These are phyloP conservation scores for Ceyx melanurus DNA, from an alignment of 2,113 vertebrate species.

Conservation along the genomic window DNA sequence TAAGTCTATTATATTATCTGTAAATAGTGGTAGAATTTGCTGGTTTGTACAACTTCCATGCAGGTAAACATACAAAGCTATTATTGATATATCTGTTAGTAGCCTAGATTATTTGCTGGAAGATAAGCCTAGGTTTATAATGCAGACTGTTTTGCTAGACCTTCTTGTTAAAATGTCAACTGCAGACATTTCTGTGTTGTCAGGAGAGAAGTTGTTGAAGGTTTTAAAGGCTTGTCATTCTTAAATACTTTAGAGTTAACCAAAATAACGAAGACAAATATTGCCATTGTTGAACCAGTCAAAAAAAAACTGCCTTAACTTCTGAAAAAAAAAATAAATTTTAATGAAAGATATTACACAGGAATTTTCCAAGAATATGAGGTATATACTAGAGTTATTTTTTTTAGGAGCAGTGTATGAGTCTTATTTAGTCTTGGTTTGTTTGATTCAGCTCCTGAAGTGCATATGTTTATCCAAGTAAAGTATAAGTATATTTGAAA, in stretches of 20 bases:
- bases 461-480: not conserved
- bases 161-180: constrained; percentile 50
- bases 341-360: not conserved
- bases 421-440: not conserved
- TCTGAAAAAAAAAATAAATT: not conserved
- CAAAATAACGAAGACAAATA: not conserved
- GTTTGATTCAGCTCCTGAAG: not conserved
- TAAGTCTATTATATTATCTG: not conserved
- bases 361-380: not conserved
- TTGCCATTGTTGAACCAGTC: not conserved
- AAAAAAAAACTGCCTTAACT: not conserved
- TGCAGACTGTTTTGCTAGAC: constrained; percentile 19
- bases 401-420: not conserved
- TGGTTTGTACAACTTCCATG: not conserved
- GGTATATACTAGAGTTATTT: not conserved
- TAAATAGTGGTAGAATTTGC: constrained; percentile 20
- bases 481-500: not conserved
- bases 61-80: not conserved
- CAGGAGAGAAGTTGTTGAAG: constrained; percentile 20
- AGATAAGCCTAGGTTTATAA: constrained; percentile 4
- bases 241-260: not conserved
- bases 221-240: constrained; percentile 28
- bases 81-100: constrained; percentile 2
- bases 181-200: constrained; percentile 38
- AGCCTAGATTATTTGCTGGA: constrained; percentile 22